Conservation (phyloP, 2,888 invertebrate genomes). For the Drosophila lacicola region DNA sequence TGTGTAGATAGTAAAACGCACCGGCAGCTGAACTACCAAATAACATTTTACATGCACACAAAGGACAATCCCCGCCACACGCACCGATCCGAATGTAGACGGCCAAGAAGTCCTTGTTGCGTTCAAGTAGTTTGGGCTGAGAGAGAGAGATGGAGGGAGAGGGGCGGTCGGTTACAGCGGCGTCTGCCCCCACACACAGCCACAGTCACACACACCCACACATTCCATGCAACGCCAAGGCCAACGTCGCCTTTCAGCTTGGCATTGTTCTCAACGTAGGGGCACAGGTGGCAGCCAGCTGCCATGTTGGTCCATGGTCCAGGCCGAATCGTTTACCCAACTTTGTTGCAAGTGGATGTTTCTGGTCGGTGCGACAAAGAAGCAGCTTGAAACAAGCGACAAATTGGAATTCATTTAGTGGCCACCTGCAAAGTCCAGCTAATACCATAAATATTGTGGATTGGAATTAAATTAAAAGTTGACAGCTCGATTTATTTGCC, state of each 20-base stretch:
- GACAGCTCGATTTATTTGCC: slow-evolving; percentile 4
- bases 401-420: slow-evolving; percentile 53
- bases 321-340: slow-evolving; percentile 2
- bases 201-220: slow-evolving; percentile 5
- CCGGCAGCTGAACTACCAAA: slow-evolving; percentile 52
- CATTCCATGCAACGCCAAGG: slow-evolving; percentile 47
- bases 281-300: slow-evolving; percentile 10
- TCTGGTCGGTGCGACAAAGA: slow-evolving; percentile 12
- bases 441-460: slow-evolving; percentile 1
- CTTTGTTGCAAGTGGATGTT: slow-evolving; percentile 26
- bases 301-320: background rate
- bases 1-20: slow-evolving; percentile 48
- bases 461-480: slow-evolving; percentile 2
- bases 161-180: background rate
- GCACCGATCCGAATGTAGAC: slow-evolving; percentile 35
- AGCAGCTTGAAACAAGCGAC: slow-evolving; percentile 31
- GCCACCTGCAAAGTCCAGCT: slow-evolving; percentile 21
- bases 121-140: slow-evolving; percentile 24
- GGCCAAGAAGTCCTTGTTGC: slow-evolving; percentile 49
- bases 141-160: slow-evolving; percentile 2
- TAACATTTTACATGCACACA: slow-evolving; percentile 50
- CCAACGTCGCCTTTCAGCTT: slow-evolving; percentile 33
- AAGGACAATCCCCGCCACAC: slow-evolving; percentile 27
- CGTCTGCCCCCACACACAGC: slow-evolving; percentile 18
- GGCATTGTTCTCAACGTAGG: slow-evolving; percentile 39